A percentile compares a stretch with the other conserved stretches of the same genome.
phyloP scores from a whole-genome alignment of 2,888 invertebrate species.

The Thumatha senex region DNA sequence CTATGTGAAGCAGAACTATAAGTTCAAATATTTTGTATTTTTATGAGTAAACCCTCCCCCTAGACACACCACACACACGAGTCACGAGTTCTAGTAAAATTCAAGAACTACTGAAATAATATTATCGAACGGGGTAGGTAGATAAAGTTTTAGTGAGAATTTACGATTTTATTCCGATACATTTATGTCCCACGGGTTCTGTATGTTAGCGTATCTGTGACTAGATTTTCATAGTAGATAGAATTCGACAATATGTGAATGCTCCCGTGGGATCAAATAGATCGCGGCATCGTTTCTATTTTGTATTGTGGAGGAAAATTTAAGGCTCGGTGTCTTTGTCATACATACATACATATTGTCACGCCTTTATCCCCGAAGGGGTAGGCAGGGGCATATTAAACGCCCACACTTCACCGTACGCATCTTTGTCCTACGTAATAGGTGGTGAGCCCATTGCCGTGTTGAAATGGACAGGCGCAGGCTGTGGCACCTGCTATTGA shows the following conservation, averaged over 20 bases:
- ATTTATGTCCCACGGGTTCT: constrained; percentile 18
- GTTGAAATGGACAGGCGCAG: too few species aligned
- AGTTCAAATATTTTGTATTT: too few species aligned
- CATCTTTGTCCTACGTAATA: too few species aligned
- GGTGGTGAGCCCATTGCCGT: too few species aligned
- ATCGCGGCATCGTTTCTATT: background rate
- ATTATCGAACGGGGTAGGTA: constrained; percentile 10
- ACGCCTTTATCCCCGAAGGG: too few species aligned
- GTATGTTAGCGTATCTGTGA: constrained; percentile 20
- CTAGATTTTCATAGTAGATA: constrained; percentile 17
- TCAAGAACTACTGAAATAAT: constrained; percentile 4
- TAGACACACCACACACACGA: background rate
- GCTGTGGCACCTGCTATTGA: too few species aligned
- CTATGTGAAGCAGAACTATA: too few species aligned
- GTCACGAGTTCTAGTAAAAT: background rate
- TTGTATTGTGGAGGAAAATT: background rate
- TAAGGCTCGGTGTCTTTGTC: background rate
- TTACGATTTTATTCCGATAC: constrained; percentile 32
- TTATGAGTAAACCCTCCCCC: background rate
- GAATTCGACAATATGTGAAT: constrained; percentile 5
- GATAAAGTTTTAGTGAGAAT: constrained; percentile 26
- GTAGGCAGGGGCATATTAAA: too few species aligned
- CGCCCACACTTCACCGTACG: too few species aligned
- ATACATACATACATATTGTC: too few species aligned
- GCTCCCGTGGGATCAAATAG: background rate